phyloP scores from a whole-genome alignment of 1,140 invertebrate species.

The Drosophila pruinosa region DNA sequence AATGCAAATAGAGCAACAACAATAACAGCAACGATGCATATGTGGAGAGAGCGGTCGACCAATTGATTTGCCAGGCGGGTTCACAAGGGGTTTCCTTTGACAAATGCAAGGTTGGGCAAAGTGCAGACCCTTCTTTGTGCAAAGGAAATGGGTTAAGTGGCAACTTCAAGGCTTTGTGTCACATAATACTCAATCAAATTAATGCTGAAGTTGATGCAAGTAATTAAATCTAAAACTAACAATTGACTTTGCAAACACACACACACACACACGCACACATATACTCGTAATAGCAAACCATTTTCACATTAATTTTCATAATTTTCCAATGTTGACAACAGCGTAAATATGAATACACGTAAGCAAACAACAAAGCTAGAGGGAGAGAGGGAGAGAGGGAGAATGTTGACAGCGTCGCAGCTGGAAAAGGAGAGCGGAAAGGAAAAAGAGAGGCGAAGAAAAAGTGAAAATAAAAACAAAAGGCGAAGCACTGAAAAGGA shows the following conservation, averaged over 20 bases:
- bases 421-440: conserved; percentile 20
- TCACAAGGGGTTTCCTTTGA: conserved; percentile 41
- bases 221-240: conserved; percentile 80
- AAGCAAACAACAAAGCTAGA: conserved; percentile 45
- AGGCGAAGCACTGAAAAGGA: conserved; percentile 60
- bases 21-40: conserved; percentile 54
- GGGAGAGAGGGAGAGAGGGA: not conserved
- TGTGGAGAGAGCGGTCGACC: conserved; percentile 30
- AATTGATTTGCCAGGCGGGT: conserved; percentile 51
- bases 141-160: conserved; percentile 42
- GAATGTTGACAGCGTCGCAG: conserved; percentile 34
- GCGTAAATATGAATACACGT: conserved; percentile 71
- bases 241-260: conserved; percentile 56
- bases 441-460: not conserved
- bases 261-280: conserved; percentile 27
- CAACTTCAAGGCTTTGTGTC: conserved; percentile 44
- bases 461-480: conserved; percentile 33
- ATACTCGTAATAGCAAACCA: conserved; percentile 66
- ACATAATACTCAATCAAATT: conserved; percentile 78
- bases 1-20: conserved; percentile 37
- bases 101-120: conserved; percentile 21
- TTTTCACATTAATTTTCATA: conserved; percentile 81
- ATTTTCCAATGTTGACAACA: conserved; percentile 77
- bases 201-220: conserved; percentile 72
- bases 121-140: conserved; percentile 7